phyloP scores from a whole-genome alignment of 2,888 invertebrate genomes.

The Heliconius ethilla region DNA sequence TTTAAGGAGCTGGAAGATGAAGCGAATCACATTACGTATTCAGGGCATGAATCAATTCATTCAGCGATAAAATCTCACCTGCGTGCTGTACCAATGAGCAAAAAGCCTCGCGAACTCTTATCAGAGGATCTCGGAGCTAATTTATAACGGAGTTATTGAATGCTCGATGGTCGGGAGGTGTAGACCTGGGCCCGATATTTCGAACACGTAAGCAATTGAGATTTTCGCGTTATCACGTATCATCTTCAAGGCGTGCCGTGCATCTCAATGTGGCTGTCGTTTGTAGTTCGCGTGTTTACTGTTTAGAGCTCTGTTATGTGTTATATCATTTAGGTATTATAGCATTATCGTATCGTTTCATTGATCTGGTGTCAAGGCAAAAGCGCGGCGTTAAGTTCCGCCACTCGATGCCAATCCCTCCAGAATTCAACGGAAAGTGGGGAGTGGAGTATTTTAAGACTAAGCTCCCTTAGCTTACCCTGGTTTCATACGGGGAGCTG shows the following conservation, averaged over 20 bases:
- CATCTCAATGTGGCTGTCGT: slow-evolving; percentile 55
- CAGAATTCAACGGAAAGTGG: too few species aligned
- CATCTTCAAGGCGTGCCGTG: slow-evolving; percentile 76
- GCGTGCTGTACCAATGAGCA: slow-evolving; percentile 65
- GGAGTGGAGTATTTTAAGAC: too few species aligned
- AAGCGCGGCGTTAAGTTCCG: too few species aligned
- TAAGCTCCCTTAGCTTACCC: too few species aligned
- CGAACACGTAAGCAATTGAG: slow-evolving; percentile 81
- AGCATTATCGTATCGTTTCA: too few species aligned
- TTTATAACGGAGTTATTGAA: slow-evolving; percentile 79
- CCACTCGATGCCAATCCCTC: too few species aligned
- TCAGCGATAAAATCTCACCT: slow-evolving; percentile 76
- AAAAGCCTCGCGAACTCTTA: slow-evolving; percentile 72
- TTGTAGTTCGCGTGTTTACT: slow-evolving; percentile 57
- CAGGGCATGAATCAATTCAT: slow-evolving; percentile 73
- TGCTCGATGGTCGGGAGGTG: slow-evolving; percentile 65
- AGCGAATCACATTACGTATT: slow-evolving; percentile 60
- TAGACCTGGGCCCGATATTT: slow-evolving; percentile 54
- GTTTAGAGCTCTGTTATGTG: slow-evolving; percentile 55
- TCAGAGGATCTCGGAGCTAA: slow-evolving; percentile 74
- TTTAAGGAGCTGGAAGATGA: slow-evolving; percentile 35
- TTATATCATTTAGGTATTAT: too few species aligned
- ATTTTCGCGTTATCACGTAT: slow-evolving; percentile 82
- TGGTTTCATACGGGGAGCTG: too few species aligned
- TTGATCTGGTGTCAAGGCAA: too few species aligned